phyloP scores from a whole-genome alignment of 2,797 vertebrate genomes.

The Micromesistius poutassou region DNA sequence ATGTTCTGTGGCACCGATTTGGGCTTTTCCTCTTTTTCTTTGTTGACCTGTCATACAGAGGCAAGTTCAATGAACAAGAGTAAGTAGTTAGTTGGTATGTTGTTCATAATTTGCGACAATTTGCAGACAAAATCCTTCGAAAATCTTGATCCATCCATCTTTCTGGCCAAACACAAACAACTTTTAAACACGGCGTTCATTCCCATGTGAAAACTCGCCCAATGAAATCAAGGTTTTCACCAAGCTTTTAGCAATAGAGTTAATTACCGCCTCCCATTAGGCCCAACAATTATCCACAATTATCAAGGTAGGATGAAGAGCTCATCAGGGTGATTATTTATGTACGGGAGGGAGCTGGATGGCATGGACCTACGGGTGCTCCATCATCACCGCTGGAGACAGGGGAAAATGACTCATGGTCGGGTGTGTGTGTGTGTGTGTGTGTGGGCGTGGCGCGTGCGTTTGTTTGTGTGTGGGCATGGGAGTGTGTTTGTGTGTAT shows the following conservation, averaged over 20 bases:
- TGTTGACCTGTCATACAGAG: background rate
- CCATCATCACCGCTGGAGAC: slow-evolving; percentile 41
- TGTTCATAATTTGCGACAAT: background rate
- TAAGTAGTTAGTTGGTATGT: too few species aligned
- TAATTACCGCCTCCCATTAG: slow-evolving; percentile 73
- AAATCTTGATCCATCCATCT: background rate
- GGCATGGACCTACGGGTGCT: slow-evolving; percentile 41
- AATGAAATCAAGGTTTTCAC: background rate
- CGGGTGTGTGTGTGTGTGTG: too few species aligned
- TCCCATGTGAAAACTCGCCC: slow-evolving; percentile 53
- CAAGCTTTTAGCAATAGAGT: slow-evolving; percentile 21
- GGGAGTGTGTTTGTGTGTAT: background rate
- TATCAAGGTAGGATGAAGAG: slow-evolving; percentile 74
- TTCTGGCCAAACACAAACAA: background rate
- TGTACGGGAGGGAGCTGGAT: slow-evolving; percentile 50
- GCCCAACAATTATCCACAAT: slow-evolving; percentile 81
- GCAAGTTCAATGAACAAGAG: background rate
- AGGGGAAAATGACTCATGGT: slow-evolving; percentile 52
- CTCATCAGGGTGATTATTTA: slow-evolving; percentile 74
- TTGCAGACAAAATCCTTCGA: background rate
- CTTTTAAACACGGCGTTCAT: slow-evolving; percentile 55
- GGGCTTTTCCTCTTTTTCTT: background rate
- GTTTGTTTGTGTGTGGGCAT: slow-evolving; percentile 19
- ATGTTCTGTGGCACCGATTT: background rate
- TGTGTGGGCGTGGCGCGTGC: background rate